Conservation (phyloP, 2,113 vertebrate genomes). For the Colinus virginianus region DNA sequence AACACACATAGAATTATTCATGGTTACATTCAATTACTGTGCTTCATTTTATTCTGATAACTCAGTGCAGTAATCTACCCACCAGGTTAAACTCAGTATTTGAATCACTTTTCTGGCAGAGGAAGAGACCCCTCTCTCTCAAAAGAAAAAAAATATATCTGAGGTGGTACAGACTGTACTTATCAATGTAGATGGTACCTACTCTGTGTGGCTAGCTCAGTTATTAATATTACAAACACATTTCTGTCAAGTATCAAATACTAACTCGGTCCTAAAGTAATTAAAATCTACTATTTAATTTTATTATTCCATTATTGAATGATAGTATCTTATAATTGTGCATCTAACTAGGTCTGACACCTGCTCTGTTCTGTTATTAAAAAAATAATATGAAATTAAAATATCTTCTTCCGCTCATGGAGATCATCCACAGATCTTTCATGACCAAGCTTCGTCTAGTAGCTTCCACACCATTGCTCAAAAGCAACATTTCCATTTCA, state of each 20-base stretch:
- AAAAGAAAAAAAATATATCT: background rate
- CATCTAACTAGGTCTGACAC: background rate
- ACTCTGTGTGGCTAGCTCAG: background rate
- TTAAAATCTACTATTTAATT: constrained; percentile 1
- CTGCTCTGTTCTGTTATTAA: background rate
- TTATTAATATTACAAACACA: background rate
- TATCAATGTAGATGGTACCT: background rate
- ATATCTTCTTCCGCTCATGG: background rate
- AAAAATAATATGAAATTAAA: background rate
- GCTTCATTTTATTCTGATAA: background rate
- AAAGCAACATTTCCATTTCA: background rate
- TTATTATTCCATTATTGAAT: background rate
- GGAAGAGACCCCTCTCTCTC: background rate
- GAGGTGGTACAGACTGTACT: background rate
- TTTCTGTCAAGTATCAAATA: background rate
- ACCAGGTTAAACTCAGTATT: background rate
- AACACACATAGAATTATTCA: background rate
- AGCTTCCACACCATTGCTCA: background rate
- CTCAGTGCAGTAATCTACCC: background rate
- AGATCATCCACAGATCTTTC: background rate
- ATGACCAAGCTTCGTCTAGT: background rate
- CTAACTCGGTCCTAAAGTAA: background rate
- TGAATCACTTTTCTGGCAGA: background rate
- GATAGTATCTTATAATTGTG: background rate
- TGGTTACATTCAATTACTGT: background rate